Base-by-base conservation (phyloP, 2,113 vertebrate genomes). In the Epinephelus moara region DNA sequence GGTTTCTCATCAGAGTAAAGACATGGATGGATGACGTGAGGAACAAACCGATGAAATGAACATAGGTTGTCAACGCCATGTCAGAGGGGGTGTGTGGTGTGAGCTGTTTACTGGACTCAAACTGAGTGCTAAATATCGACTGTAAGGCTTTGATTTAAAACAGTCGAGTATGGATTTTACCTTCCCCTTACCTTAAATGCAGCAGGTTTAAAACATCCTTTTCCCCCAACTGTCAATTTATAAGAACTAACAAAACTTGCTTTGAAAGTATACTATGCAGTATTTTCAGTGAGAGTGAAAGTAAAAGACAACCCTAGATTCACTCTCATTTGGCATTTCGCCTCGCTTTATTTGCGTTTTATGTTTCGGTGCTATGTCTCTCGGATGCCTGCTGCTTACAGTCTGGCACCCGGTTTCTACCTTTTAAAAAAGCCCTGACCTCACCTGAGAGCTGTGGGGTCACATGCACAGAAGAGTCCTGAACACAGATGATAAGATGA, bases 161-260 rank as follows among this genome's bases (percentile, higher is more conserved):
- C 71, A 42, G 27, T n/a, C 14, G 8, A 56, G 56, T 62, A 72
- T 80, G 57, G 75, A 86, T 87, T 87, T 84, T 55, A 50, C 47
- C 5, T 50, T 50, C 4, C 18, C 42, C 42, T 45, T 45, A 45
- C 42, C 62, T 78, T 74, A 68, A 30, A 19, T n/a, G 23, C 61
- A 64, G 55, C 73, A 62, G 19, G 59, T 71, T 56, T 42, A 57
- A 72, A 23, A 56, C 33, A 33, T 11, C 33, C 3, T 49, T 8
- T 74, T 55, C 47, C 9, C 21, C 25, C n/a, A 59, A 13, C n/a
- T 62, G 23, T 17, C 57, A 21, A 21, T 61, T 61, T 61, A 52
- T 3, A 64, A 52, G 56, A 63, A 69, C 30, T 2, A 37, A 0
- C 4, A 60, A 74, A 76, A n/a, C 42, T 45, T n/a, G 7, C 15